phyloP scores from a whole-genome alignment of 2,888 invertebrate genomes.

The Achlya flavicornis region DNA sequence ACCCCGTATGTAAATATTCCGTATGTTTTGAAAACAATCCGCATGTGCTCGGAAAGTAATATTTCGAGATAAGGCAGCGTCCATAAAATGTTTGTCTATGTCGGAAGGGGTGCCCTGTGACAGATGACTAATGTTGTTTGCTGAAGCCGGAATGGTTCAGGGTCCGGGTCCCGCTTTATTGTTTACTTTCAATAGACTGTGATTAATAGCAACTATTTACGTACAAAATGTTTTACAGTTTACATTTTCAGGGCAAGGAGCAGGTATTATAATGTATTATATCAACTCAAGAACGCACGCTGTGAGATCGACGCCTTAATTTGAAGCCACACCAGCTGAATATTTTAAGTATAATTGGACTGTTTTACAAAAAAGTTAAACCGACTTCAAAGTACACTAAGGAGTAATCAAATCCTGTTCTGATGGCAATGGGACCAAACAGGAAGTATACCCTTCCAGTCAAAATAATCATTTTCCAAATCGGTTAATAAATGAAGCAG shows the following conservation, averaged over 20 bases:
- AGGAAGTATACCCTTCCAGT: too few species aligned
- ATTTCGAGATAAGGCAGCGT: conserved; percentile 44
- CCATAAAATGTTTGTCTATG: conserved; percentile 59
- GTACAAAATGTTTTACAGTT: conserved; percentile 40
- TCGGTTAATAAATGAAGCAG: too few species aligned
- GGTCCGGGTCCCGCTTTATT: conserved; percentile 49
- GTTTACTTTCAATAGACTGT: conserved; percentile 69
- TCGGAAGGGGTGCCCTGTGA: conserved; percentile 56
- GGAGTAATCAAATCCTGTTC: too few species aligned
- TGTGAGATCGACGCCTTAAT: too few species aligned
- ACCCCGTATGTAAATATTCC: conserved; percentile 13
- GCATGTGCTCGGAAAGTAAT: conserved; percentile 46
- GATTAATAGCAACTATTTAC: conserved; percentile 61
- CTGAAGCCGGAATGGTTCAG: conserved; percentile 49
- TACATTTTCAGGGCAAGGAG: conserved; percentile 23
- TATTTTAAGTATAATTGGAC: too few species aligned
- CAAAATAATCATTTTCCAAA: too few species aligned
- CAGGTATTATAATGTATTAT: conserved; percentile 17
- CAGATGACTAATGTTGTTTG: conserved; percentile 74
- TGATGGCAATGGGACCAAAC: too few species aligned
- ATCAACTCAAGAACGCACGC: too few species aligned
- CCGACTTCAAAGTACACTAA: too few species aligned
- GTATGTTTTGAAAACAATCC: conserved; percentile 37
- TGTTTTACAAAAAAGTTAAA: too few species aligned
- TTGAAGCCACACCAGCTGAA: too few species aligned